Base-by-base conservation (phyloP, 2,113 vertebrate genomes). In the Silurus glanis region DNA sequence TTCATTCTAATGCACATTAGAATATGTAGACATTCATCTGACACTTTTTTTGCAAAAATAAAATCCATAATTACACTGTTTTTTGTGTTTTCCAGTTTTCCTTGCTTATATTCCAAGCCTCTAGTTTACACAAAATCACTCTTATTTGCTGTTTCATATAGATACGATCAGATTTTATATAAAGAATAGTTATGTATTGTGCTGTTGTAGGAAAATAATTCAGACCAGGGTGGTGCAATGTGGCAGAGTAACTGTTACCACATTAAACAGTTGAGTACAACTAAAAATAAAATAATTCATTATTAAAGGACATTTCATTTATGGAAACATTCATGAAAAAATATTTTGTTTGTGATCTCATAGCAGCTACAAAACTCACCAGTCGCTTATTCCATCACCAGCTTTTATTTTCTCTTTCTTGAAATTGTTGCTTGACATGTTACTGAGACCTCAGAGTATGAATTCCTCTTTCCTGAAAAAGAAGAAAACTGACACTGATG, bases 1-100 rank as follows among this genome's bases (percentile, higher is more conserved):
- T 87, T 89, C 66, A 86, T 87, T 88, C 37, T 87, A 85, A 82
- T 87, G 83, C 67, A 88, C 86, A 80, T 84, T 89, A 45, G 78
- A 88, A 87, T 69, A 28, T 79, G 69, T 67, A 23, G 80, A 89
- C 66, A 69, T 78, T 86, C 81, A 78, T 71, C 16, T 67, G 59
- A 62, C 78, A 16, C 84, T 58, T 23, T 37, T 37, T 37, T 37
- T 37, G 37, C 37, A 2, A 37, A 37, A 37, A 37, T 37, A 37
- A 37, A 37, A 37, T 37, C 37, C 37, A 37, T 37, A 12, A 47
- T 80, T 47, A 72, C 79, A 1, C 66, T 37, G 2, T 7, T 45
- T 72, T 84, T 23, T 28, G 51, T 81, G 74, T 82, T 86, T 87
- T 88, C 76, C 28, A 56, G 71, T 71, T n/a, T 61, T 9, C 17